Evolutionary conservation across 2,888 invertebrate genomes (phyloP).

Genomic region (Gnatocerus cornutus): DNA sequence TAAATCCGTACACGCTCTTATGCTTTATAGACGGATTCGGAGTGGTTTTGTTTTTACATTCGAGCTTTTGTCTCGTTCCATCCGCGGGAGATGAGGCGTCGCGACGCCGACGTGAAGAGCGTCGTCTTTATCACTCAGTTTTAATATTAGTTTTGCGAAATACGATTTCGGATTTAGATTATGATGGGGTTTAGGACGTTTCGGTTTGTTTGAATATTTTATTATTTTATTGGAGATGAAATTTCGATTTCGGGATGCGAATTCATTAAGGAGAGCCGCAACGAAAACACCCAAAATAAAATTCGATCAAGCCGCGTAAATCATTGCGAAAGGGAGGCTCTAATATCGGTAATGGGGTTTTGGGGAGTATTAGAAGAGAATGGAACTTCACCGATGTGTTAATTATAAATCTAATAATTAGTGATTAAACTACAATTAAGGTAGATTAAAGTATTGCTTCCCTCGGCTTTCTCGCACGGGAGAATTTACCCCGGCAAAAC

Average conservation of each 20-base stretch:
- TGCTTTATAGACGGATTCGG: slow-evolving; percentile 60
- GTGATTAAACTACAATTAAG: slow-evolving; percentile 67
- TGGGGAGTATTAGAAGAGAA: slow-evolving; percentile 43
- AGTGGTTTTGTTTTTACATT: slow-evolving; percentile 49
- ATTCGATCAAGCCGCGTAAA: slow-evolving; percentile 9
- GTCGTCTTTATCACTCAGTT: slow-evolving; percentile 49
- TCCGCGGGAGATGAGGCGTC: slow-evolving; percentile 8
- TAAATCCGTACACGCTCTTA: slow-evolving; percentile 71
- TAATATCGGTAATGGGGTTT: slow-evolving; percentile 43
- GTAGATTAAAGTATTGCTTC: slow-evolving; percentile 66
- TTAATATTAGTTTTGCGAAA: slow-evolving; percentile 66
- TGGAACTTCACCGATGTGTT: slow-evolving; percentile 59
- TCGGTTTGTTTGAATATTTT: slow-evolving; percentile 66
- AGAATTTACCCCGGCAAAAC: too few species aligned
- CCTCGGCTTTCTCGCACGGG: slow-evolving; percentile 29
- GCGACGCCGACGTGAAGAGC: slow-evolving; percentile 51
- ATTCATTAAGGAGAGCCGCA: slow-evolving; percentile 34
- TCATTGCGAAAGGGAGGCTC: slow-evolving; percentile 13
- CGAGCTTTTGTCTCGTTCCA: slow-evolving; percentile 50
- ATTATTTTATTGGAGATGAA: slow-evolving; percentile 60
- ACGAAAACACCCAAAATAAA: slow-evolving; percentile 26
- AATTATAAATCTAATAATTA: slow-evolving; percentile 68
- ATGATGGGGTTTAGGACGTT: slow-evolving; percentile 63
- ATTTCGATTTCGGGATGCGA: slow-evolving; percentile 21
- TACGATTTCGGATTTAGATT: slow-evolving; percentile 67